Evolutionary conservation across 2,113 vertebrate species (phyloP).

Genomic region (Condylura cristata): DNA sequence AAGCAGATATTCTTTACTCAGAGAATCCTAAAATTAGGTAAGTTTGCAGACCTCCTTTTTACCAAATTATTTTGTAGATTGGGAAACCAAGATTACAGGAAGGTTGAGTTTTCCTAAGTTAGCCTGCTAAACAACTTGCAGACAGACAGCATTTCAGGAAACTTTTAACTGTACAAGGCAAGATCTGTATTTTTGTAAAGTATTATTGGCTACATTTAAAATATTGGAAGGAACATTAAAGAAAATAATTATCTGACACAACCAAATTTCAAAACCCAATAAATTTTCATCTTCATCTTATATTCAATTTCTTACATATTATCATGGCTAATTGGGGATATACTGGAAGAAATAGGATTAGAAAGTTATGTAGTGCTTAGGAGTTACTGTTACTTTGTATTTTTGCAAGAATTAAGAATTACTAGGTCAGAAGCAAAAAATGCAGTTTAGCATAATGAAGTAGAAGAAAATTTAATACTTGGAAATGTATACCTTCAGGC

Average conservation of each 20-base stretch:
- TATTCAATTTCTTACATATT: background rate
- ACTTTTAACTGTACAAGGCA: background rate
- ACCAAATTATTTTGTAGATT: background rate
- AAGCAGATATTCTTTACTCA: background rate
- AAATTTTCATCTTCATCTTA: background rate
- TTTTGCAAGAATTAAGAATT: background rate
- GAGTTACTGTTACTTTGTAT: background rate
- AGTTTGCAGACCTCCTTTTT: background rate
- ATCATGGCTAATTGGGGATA: background rate
- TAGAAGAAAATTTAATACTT: background rate
- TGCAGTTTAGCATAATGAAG: background rate
- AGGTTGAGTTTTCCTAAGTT: background rate
- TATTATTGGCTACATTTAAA: background rate
- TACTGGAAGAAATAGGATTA: background rate
- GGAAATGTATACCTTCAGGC: background rate
- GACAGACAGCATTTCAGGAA: background rate
- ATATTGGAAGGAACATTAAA: background rate
- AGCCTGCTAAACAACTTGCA: background rate
- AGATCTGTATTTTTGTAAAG: background rate
- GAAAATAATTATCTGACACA: background rate
- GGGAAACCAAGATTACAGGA: background rate
- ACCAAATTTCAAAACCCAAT: background rate
- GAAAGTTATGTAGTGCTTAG: background rate
- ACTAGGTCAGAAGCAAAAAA: background rate
- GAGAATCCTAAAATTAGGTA: background rate